Conservation (phyloP, 2,888 invertebrate genomes). For the Sphaerophoria taeniata region DNA sequence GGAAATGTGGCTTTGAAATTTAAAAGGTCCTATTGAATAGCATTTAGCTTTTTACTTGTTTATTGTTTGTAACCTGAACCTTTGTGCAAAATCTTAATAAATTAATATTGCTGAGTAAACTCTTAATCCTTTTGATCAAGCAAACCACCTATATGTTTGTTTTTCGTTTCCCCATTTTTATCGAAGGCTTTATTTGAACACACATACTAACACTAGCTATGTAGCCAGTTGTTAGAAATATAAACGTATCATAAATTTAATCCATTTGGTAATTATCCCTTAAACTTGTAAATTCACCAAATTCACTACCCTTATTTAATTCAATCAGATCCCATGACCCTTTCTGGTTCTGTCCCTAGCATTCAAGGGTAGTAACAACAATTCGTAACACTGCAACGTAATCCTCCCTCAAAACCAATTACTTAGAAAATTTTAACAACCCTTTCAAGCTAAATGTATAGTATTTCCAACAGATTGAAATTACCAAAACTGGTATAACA, state of each 20-base stretch:
- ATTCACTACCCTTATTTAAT: not conserved
- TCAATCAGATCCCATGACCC: constrained; percentile 9
- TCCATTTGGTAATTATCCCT: not conserved
- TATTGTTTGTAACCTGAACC: not conserved
- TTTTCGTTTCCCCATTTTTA: not conserved
- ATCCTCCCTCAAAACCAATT: constrained; percentile 57
- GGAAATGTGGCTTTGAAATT: no score
- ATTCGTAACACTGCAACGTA: constrained; percentile 12
- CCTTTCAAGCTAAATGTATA: constrained; percentile 21
- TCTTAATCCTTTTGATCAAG: not conserved
- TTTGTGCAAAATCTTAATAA: not conserved
- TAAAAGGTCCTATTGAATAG: no score
- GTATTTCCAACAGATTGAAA: constrained; percentile 46
- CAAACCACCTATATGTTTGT: not conserved
- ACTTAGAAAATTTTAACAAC: constrained; percentile 59
- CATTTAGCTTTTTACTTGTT: not conserved
- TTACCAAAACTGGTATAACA: not conserved
- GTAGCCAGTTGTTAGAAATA: not conserved
- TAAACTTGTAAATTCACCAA: not conserved
- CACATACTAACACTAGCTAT: no score
- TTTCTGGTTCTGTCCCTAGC: not conserved
- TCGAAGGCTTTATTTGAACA: not conserved
- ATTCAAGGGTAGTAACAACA: not conserved
- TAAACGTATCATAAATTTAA: not conserved
- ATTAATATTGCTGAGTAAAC: not conserved